Evolutionary conservation across 2,888 invertebrate genomes (phyloP).

Genomic region (Drosophila birchii): DNA sequence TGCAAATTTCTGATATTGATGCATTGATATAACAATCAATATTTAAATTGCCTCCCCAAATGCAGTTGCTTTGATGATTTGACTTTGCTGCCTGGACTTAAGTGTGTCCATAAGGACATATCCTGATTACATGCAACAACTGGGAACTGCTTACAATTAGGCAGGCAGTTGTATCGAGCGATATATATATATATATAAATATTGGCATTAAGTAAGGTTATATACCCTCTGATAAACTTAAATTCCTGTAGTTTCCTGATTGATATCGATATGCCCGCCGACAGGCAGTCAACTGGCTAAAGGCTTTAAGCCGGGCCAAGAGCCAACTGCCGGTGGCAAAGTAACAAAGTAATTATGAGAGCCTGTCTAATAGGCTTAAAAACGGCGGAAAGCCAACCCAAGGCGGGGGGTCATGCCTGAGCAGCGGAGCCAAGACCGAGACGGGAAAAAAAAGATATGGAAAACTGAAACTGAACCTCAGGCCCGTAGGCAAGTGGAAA

Average conservation of each 20-base stretch:
- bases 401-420: slow-evolving; percentile 71
- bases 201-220: not conserved
- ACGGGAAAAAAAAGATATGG: slow-evolving; percentile 10
- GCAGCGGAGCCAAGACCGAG: slow-evolving; percentile 37
- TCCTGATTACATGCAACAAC: slow-evolving; percentile 19
- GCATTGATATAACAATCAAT: slow-evolving; percentile 80
- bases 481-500: slow-evolving; percentile 47
- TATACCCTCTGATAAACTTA: not conserved
- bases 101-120: slow-evolving; percentile 12
- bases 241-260: slow-evolving; percentile 9
- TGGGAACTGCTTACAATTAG: slow-evolving; percentile 40
- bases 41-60: slow-evolving; percentile 71
- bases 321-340: slow-evolving; percentile 35
- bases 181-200: not conserved
- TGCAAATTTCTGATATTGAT: slow-evolving; percentile 69
- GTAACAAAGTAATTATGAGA: slow-evolving; percentile 78
- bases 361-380: slow-evolving; percentile 81
- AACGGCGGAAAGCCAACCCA: slow-evolving; percentile 53
- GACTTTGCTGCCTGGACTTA: slow-evolving; percentile 18
- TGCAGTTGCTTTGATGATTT: slow-evolving; percentile 4
- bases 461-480: slow-evolving; percentile 28
- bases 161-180: not conserved
- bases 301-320: slow-evolving; percentile 41
- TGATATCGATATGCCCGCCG: slow-evolving; percentile 55
- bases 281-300: slow-evolving; percentile 12